Base-by-base conservation (phyloP, 2,113 vertebrate species). In the Phasianus colchicus region DNA sequence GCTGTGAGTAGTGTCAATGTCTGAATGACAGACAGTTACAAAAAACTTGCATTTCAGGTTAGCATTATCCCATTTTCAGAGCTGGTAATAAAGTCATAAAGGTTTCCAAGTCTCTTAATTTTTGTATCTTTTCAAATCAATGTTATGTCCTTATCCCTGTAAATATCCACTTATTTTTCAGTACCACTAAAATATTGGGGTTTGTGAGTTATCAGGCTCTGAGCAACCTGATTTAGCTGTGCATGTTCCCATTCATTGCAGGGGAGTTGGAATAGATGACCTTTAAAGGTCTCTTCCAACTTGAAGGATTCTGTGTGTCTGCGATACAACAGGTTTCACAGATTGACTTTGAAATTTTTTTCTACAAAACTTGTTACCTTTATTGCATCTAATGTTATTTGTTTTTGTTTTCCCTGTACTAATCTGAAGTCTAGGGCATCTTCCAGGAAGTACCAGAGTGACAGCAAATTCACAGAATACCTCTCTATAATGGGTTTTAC, bases 101-200 rank as follows among this genome's bases (percentile, higher is more conserved):
- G 1, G 7, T 84, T 81, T 87, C 63, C 13, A 3, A 66, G 21
- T 30, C 19, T 75, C 36, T 73, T 75, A 76, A 55, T 72, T 82
- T 90, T n/a, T 20, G 16, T 58, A 90, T 40, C 12, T 58, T 92
- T 50, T 83, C 34, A 77, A 64, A 69, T 64, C 29, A 80, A 29
- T n/a, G 38, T 40, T 43, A 34, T 50, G 8, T 85, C 29, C 19
- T 93, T 6, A 60, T 60, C 75, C 54, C 2, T 43, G 14, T 79
- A 79, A 94, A 82, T 57, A 73, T 34, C 8, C n/a, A 36, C 4
- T 85, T 88, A 47, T 88, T 86, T 92, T 82, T 89, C 81, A 89
- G 13, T 76, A 34, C 6, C 77, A 69, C 57, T 64, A 83, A 87
- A 70, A 77, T 74, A 38, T 38, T 63, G 32, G 10, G 5, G 79